These are phyloP conservation scores for Thyatira batis DNA, from an alignment of 2,888 invertebrate genomes.

Conservation along the genomic window DNA sequence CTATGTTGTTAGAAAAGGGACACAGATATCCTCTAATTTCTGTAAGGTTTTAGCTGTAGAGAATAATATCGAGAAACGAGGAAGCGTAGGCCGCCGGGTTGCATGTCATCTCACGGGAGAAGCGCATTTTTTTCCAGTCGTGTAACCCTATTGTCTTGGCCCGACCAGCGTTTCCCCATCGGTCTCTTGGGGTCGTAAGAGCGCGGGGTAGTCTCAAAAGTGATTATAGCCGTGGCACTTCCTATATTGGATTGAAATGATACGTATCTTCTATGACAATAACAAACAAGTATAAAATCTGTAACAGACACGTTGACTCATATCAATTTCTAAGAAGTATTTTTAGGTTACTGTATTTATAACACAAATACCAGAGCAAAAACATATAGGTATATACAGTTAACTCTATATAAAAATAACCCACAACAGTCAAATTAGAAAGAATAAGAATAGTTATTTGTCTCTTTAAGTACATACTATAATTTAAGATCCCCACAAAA, in stretches of 20 bases:
- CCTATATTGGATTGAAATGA: slow-evolving; percentile 39
- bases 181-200: slow-evolving; percentile 34
- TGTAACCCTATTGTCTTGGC: slow-evolving; percentile 42
- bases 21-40: slow-evolving; percentile 21
- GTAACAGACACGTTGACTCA: no score
- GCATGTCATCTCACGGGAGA: slow-evolving; percentile 32
- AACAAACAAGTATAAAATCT: no score
- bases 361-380: no score
- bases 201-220: slow-evolving; percentile 40
- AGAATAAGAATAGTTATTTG: slow-evolving; percentile 7
- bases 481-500: slow-evolving; percentile 17
- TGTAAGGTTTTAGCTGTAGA: slow-evolving; percentile 21
- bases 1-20: slow-evolving; percentile 22
- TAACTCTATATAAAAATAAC: neutral
- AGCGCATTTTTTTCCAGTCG: slow-evolving; percentile 37
- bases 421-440: slow-evolving; percentile 5
- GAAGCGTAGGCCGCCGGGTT: slow-evolving; percentile 22
- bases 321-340: no score
- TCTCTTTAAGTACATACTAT: neutral
- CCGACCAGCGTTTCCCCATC: slow-evolving; percentile 28
- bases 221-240: slow-evolving; percentile 50
- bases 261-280: slow-evolving; percentile 11
- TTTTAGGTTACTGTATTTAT: no score
- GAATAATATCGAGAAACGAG: slow-evolving; percentile 25
- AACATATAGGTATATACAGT: no score